These are phyloP conservation scores for Pocillopora verrucosa DNA, from an alignment of 64 coral and sea anemone genomes.

Conservation along the genomic window DNA sequence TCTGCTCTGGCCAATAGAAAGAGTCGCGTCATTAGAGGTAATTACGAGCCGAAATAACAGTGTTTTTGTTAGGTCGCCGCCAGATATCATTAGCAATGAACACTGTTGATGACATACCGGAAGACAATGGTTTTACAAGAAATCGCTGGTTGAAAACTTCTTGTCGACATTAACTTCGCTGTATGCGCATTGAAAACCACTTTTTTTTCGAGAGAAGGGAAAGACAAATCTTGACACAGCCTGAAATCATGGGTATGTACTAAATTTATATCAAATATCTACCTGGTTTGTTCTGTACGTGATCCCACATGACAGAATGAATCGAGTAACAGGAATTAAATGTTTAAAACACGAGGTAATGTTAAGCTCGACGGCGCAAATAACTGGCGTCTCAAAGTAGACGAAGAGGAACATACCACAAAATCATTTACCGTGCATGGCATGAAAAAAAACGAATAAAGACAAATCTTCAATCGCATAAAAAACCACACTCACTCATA, in stretches of 20 bases:
- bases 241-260: conserved; percentile 11
- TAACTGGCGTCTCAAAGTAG: not conserved
- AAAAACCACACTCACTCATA: not conserved
- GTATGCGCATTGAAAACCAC: not conserved
- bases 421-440: too few relatives aligned
- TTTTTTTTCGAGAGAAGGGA: not conserved
- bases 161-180: not conserved
- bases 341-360: conserved; percentile 6
- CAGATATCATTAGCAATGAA: conserved; percentile 40
- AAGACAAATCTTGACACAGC: not conserved
- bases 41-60: conserved; percentile 22
- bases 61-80: conserved; percentile 35
- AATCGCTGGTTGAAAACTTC: conserved; percentile 3
- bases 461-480: too few relatives aligned
- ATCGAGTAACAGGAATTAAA: not conserved
- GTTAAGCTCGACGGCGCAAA: not conserved
- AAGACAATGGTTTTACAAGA: conserved; percentile 11
- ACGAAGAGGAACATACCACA: too few relatives aligned
- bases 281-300: not conserved
- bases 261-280: not conserved
- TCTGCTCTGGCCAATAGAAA: conserved; percentile 26
- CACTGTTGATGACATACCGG: conserved; percentile 25
- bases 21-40: conserved; percentile 24
- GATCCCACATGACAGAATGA: not conserved
- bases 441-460: too few relatives aligned